Conservation (phyloP, 2,888 invertebrate genomes). For the Helleia helle region DNA sequence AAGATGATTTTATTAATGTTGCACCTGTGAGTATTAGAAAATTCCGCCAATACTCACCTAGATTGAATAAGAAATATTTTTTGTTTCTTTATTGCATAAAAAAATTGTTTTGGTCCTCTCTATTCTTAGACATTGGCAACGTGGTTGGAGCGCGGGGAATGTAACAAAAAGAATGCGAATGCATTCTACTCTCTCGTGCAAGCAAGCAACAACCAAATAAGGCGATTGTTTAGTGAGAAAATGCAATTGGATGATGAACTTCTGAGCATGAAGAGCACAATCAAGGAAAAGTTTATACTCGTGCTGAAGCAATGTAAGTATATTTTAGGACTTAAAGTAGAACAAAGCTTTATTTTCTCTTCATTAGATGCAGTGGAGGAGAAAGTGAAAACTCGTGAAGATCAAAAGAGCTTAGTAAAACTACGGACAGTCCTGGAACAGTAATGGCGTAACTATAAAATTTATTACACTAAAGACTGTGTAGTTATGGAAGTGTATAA, state of each 20-base stretch:
- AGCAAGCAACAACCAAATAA: conserved; percentile 91
- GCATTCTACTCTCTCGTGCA: conserved; percentile 95
- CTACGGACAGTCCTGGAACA: too few species aligned
- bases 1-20: conserved; percentile 88
- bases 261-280: conserved; percentile 82
- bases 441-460: too few species aligned
- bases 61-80: too few species aligned
- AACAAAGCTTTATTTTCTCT: too few species aligned
- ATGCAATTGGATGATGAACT: conserved; percentile 89
- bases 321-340: background rate
- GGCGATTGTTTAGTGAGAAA: conserved; percentile 90
- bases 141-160: conserved; percentile 95
- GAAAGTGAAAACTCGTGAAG: too few species aligned
- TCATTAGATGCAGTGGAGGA: too few species aligned
- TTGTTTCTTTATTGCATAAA: too few species aligned
- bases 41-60: too few species aligned
- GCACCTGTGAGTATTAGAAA: conserved; percentile 71
- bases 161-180: conserved; percentile 90
- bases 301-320: conserved; percentile 93
- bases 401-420: too few species aligned
- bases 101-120: too few species aligned
- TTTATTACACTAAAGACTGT: too few species aligned
- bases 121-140: conserved; percentile 81
- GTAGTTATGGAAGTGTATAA: too few species aligned
- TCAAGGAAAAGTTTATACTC: conserved; percentile 87